Evolutionary conservation across 2,797 vertebrate genomes (phyloP).

Genomic region (Chloroceryle amazona): DNA sequence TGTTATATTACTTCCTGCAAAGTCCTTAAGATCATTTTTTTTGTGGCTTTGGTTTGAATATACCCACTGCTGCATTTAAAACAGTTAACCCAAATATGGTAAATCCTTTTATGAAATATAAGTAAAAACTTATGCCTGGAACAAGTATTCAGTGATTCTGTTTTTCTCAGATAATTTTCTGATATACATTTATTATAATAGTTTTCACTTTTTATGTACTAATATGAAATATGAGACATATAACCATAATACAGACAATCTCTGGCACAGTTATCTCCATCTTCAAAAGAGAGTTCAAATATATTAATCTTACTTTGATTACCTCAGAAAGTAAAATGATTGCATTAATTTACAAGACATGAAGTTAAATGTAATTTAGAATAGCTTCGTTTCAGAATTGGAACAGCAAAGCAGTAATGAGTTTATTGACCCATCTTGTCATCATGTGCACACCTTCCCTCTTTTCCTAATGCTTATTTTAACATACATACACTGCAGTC

Average conservation of each 20-base stretch:
- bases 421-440: neutral
- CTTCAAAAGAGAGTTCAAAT: neutral
- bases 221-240: neutral
- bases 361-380: neutral
- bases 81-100: neutral
- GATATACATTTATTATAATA: neutral
- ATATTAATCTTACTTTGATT: neutral
- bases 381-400: neutral
- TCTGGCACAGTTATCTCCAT: neutral
- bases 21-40: neutral
- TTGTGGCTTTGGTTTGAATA: neutral
- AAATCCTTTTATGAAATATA: neutral
- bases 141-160: neutral
- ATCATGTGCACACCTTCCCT: neutral
- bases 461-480: neutral
- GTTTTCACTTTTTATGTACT: neutral
- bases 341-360: neutral
- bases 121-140: neutral
- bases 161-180: neutral
- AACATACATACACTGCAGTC: neutral
- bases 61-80: neutral
- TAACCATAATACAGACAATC: neutral
- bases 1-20: neutral
- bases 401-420: neutral
- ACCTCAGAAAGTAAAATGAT: neutral